Conservation (phyloP, 2,113 vertebrate genomes). For the Hassar affinis region DNA sequence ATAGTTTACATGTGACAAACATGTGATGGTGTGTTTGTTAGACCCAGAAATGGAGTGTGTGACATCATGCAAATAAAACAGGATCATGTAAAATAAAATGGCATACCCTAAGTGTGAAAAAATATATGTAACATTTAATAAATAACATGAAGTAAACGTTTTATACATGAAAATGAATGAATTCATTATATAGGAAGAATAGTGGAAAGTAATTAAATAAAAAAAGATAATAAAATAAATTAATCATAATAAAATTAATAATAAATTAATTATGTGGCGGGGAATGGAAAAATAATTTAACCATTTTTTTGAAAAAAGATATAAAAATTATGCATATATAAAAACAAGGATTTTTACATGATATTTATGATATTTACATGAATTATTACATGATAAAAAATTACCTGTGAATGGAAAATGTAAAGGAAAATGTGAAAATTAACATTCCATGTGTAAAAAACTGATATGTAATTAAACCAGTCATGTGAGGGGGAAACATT, state of each 20-base stretch:
- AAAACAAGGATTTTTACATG: too few relatives aligned
- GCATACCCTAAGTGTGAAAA: too few relatives aligned
- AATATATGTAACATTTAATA: not conserved
- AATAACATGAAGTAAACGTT: not conserved
- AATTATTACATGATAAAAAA: not conserved
- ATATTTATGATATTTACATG: too few relatives aligned
- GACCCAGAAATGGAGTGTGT: not conserved
- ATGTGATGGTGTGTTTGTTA: not conserved
- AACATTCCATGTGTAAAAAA: not conserved
- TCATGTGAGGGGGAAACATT: not conserved
- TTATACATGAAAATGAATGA: not conserved
- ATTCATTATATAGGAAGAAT: not conserved
- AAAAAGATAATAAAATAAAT: not conserved
- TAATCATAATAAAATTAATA: too few relatives aligned
- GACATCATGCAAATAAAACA: not conserved
- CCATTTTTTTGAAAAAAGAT: too few relatives aligned
- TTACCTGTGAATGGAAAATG: not conserved
- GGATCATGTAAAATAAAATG: not conserved
- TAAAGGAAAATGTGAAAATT: not conserved
- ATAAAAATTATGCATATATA: not conserved
- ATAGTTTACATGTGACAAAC: not conserved
- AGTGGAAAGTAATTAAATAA: not conserved
- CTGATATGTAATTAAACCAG: not conserved
- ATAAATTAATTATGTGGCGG: not conserved
- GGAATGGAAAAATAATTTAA: not conserved